These are phyloP conservation scores for Cryptoprocta ferox DNA, from an alignment of 2,797 vertebrate genomes.

Conservation along the genomic window DNA sequence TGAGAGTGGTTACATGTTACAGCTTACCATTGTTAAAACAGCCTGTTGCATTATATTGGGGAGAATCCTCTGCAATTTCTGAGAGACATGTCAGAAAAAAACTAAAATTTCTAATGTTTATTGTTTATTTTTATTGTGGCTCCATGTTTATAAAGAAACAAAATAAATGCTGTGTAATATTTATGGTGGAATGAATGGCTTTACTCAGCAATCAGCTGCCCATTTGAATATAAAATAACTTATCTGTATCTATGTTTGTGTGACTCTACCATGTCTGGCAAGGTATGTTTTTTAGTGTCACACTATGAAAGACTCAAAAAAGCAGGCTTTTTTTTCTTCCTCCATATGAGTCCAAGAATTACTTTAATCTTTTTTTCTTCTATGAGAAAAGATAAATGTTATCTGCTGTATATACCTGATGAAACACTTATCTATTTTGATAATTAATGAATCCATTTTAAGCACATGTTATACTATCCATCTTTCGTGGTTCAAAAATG, in stretches of 20 bases:
- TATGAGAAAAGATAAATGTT: slow-evolving; percentile 89
- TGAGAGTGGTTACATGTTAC: background rate
- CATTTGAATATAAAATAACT: slow-evolving; percentile 78
- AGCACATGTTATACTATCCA: slow-evolving; percentile 87
- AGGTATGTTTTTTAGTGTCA: slow-evolving; percentile 83
- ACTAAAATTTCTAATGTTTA: background rate
- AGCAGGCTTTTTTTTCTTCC: slow-evolving; percentile 79
- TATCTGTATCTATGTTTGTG: slow-evolving; percentile 82
- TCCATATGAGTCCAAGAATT: slow-evolving; percentile 85
- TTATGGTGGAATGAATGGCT: slow-evolving; percentile 73
- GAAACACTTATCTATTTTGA: slow-evolving; percentile 90
- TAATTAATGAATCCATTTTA: slow-evolving; percentile 90
- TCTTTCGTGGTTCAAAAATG: slow-evolving; percentile 90
- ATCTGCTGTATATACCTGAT: slow-evolving; percentile 90
- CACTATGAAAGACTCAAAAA: slow-evolving; percentile 82
- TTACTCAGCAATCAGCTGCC: slow-evolving; percentile 74
- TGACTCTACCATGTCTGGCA: slow-evolving; percentile 81
- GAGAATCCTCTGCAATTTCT: slow-evolving; percentile 56
- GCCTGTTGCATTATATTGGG: background rate
- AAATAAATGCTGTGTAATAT: slow-evolving; percentile 69
- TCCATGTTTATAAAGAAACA: slow-evolving; percentile 52
- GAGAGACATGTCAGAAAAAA: slow-evolving; percentile 38
- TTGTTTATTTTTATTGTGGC: background rate
- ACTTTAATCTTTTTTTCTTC: slow-evolving; percentile 87
- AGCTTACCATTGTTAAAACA: background rate